Evolutionary conservation across 2,113 vertebrate genomes (phyloP), one percentile per base, ranked within the genome.

Genomic region (Galbula dea): DNA sequence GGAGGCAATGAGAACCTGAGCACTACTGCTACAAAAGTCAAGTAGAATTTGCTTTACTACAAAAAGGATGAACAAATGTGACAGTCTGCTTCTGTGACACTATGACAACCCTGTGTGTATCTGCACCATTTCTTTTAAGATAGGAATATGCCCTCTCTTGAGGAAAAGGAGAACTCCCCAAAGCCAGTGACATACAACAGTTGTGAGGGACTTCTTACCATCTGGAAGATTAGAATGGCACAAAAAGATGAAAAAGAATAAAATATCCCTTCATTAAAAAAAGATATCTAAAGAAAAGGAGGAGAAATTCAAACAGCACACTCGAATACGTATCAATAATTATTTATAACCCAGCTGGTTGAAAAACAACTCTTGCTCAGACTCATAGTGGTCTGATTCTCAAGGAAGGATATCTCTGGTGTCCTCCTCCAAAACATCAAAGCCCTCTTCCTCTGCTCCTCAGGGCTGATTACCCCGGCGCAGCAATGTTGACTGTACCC

Each of bases 1-100:
- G 96, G 96, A 95, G 95, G 89, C 62, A 92, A 73, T 57, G 55
- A 73, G 88, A 94, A 36, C 61, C 51, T 26, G 79, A 72, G 63
- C 45, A 76, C 73, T 13, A 34, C 39, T 27, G 52, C 39, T 63
- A 51, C 83, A 84, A 41, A 95, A 82, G 65, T 39, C 32, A 68
- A 79, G 73, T 4, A 95, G 43, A 34, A 78, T 88, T 94, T 91
- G 26, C 11, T 63, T 83, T 91, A 85, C 89, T 73, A 74, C 36
- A 21, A 32, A 48, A 52, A 55, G 4, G 6, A 58, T 82, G 32
- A 84, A 84, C 22, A 84, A 86, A 67, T 23, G 39, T 1, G 3
- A 66, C 9, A 4, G 4, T 45, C 52, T 4, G 2, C 72, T 79
- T 78, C 81, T 83, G 77, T 1, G 1, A 17, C 32, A 65, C 15